Evolutionary conservation across 2,888 invertebrate genomes (phyloP), one percentile per base, ranked within the genome.

Genomic region (Phaedon cochleariae): DNA sequence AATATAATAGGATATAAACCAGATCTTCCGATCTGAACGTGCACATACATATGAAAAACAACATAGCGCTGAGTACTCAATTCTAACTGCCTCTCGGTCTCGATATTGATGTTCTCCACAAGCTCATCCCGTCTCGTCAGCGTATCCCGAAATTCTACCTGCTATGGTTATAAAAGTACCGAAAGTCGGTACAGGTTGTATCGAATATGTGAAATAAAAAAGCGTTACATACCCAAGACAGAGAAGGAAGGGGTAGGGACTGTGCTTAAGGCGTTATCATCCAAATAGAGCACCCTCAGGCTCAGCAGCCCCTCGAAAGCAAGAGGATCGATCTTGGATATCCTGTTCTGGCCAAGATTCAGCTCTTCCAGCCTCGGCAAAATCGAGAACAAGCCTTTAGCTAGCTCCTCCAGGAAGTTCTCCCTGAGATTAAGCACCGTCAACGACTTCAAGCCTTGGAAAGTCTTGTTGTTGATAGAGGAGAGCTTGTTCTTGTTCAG

Each of bases 401-500:
- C 90, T 37, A 95, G 85, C 77, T 92, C 92, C 79, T 93, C 93
- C 58, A 95, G 83, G 75, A 93, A 92, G 83, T 95, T 95, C 73
- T 92, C 90, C 59, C 93, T 87, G 60, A 95, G 83, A 83, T 93
- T 95, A 55, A 95, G 85, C 45, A 95, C 93, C 3, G 92, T 93
- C 65, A 95, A 84, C 4, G 91, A 90, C 73, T 89, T 89, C 48
- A 95, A 84, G 0, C 94, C 94, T 77, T 89, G 88, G 78, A 95
- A 94, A 9, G 95, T 95, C 68, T 87, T 88, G 82, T 94, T 93
- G 58, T 89, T 90, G 21, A 95, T 87, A 37, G 90, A 88, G 0
- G 94, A 93, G 78, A 95, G 88, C 84, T 94, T 94, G 82, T 95
- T 95, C 80, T 92, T 90, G 82, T 93, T 92, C 31, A 95, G 85